phyloP scores from a whole-genome alignment of 2,888 invertebrate genomes.

The Trichogramma dendrolimi region DNA sequence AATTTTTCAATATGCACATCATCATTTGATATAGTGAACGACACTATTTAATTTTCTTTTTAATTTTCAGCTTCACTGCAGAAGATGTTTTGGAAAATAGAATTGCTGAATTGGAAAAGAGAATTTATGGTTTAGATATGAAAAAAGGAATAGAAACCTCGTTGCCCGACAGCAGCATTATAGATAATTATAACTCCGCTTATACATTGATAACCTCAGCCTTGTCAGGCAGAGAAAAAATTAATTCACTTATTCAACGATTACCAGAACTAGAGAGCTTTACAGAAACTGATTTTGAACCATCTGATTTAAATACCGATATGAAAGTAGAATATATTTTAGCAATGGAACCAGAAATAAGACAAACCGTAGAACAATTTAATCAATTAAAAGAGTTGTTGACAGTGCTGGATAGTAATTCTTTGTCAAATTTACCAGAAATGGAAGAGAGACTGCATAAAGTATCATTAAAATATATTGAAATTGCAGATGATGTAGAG shows the following conservation, averaged over 20 bases:
- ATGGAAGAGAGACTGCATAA: conserved; percentile 51
- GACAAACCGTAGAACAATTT: conserved; percentile 47
- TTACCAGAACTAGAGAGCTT: conserved; percentile 53
- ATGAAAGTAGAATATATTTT: conserved; percentile 54
- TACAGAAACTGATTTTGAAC: conserved; percentile 52
- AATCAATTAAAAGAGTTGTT: conserved; percentile 49
- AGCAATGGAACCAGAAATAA: conserved; percentile 52
- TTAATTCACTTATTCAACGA: conserved; percentile 51
- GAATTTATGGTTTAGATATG: conserved; percentile 48
- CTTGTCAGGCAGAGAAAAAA: conserved; percentile 54
- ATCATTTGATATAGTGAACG: background rate
- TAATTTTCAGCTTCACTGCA: conserved; percentile 6
- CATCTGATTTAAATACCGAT: conserved; percentile 50
- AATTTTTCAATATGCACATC: conserved; percentile 1
- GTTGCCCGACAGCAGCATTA: conserved; percentile 45
- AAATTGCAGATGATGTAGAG: conserved; percentile 49
- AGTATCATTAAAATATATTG: conserved; percentile 49
- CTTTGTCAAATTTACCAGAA: conserved; percentile 51
- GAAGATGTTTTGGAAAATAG: conserved; percentile 51
- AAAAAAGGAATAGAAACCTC: conserved; percentile 36
- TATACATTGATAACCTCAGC: conserved; percentile 56
- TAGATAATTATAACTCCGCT: conserved; percentile 52
- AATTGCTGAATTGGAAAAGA: conserved; percentile 52
- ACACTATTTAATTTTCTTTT: conserved; percentile 31
- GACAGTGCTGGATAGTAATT: conserved; percentile 51